phyloP scores from a whole-genome alignment of 2,888 invertebrate species.

The Lithosia quadra region DNA sequence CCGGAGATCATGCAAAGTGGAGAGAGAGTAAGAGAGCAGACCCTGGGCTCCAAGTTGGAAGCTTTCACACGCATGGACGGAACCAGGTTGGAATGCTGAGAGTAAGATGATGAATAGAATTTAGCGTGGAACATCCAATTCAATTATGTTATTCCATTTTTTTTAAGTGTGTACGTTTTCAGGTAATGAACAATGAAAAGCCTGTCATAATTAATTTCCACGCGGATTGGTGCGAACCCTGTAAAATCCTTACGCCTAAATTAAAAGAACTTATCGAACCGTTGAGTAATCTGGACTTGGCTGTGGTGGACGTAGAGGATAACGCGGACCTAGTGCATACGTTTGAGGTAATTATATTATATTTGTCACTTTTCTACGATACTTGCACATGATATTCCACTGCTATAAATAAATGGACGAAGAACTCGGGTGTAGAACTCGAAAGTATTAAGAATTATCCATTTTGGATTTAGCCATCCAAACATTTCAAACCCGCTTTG shows the following conservation, averaged over 20 bases:
- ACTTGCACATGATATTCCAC: not conserved
- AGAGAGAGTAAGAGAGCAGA: no score
- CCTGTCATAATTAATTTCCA: slow-evolving; percentile 97
- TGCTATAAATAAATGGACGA: not conserved
- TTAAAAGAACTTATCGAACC: slow-evolving; percentile 92
- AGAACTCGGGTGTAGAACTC: not conserved
- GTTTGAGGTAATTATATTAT: slow-evolving; percentile 77
- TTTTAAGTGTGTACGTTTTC: slow-evolving; percentile 20
- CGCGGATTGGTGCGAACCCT: slow-evolving; percentile 97
- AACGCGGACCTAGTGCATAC: slow-evolving; percentile 94
- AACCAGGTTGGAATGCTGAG: not conserved
- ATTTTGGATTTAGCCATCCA: no score
- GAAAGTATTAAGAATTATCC: not conserved
- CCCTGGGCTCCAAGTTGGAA: no score
- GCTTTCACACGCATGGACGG: no score
- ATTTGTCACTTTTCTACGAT: not conserved
- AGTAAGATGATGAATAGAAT: not conserved
- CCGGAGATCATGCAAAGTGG: no score
- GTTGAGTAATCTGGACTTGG: slow-evolving; percentile 91
- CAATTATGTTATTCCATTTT: not conserved
- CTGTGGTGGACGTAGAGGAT: slow-evolving; percentile 93
- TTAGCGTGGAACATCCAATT: not conserved
- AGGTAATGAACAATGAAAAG: slow-evolving; percentile 93
- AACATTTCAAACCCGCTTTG: no score
- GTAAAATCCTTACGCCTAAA: slow-evolving; percentile 94